Base-by-base conservation (phyloP, 2,888 invertebrate species). In the Vandiemenella viatica region DNA sequence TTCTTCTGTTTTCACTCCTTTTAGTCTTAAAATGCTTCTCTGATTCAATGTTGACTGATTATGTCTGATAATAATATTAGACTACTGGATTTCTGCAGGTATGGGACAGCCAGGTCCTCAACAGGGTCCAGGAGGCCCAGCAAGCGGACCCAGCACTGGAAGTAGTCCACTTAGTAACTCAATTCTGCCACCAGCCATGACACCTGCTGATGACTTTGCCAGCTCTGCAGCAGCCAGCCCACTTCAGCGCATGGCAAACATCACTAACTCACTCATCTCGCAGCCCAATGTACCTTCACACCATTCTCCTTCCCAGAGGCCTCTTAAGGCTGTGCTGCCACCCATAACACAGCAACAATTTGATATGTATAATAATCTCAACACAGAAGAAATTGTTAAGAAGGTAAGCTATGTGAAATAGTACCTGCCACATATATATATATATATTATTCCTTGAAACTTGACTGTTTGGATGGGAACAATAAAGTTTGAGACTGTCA, bases 341-440 rank as follows among this genome's bases (percentile, higher is more conserved):
- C 96, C 97, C 3, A 95, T 98, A 57, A 96, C 96, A 1, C 97
- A 97, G 65, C 95, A 97, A 62, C 96, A 98, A 65, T 97, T 97
- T 68, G 97, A 98, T 68, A 82, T 91, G 71, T 96, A 93, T 72
- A 90, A 95, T 65, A 91, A 91, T 66, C 76, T 98, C 56, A 96
- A 97, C 67, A 98, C 98, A 1, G 97, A 98, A 70, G 96, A 97
- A 56, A 91, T 98, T 58, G 98, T 98, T 47, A 84, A 92, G 61
- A 86, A 91, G 69, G 75, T 75, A 63, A 63, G 63, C 13, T 59
- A 75, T 75, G 91, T 92, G 19, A 92, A 92, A 67, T 92, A 93
- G 68, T 90, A 91, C 59, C 69, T 92, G 49, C n/a, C n/a, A n/a
- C n/a, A n/a, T n/a, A n/a, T n/a, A n/a, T n/a, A n/a, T n/a, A n/a